phyloP scores from a whole-genome alignment of 2,113 vertebrate species.

The Myotis davidii region DNA sequence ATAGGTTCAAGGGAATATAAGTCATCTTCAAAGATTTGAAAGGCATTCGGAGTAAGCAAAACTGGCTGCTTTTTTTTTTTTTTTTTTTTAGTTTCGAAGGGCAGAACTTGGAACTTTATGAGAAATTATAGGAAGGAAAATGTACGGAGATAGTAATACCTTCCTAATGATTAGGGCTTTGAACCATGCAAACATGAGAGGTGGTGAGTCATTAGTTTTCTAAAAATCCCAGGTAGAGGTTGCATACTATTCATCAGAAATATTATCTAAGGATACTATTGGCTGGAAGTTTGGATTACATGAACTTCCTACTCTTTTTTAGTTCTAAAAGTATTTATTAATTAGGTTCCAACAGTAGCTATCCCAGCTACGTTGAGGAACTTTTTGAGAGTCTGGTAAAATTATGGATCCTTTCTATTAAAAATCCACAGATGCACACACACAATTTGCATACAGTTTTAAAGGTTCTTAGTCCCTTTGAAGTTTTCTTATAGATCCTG shows the following conservation, averaged over 20 bases:
- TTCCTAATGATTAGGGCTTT: not conserved
- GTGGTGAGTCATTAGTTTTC: not conserved
- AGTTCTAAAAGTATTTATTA: not conserved
- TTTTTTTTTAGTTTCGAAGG: not conserved
- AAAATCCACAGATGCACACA: not conserved
- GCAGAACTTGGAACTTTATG: not conserved
- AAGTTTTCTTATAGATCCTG: not conserved
- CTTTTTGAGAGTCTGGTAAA: slow-evolving; percentile 28
- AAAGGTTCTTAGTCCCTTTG: not conserved
- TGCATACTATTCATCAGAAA: not conserved
- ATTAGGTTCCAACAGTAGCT: not conserved
- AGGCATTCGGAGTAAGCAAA: not conserved
- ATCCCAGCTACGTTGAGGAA: not conserved
- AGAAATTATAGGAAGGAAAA: not conserved
- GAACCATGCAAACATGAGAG: not conserved
- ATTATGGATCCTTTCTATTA: not conserved
- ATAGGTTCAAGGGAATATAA: not conserved
- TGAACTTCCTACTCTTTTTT: not conserved
- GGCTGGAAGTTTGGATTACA: not conserved
- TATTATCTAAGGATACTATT: not conserved
- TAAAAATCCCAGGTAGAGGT: not conserved
- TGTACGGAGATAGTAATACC: too few relatives aligned
- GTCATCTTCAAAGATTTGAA: not conserved
- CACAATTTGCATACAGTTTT: not conserved
- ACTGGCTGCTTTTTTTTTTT: not conserved